phyloP scores from a whole-genome alignment of 2,113 vertebrate species.

The Polypterus senegalus region DNA sequence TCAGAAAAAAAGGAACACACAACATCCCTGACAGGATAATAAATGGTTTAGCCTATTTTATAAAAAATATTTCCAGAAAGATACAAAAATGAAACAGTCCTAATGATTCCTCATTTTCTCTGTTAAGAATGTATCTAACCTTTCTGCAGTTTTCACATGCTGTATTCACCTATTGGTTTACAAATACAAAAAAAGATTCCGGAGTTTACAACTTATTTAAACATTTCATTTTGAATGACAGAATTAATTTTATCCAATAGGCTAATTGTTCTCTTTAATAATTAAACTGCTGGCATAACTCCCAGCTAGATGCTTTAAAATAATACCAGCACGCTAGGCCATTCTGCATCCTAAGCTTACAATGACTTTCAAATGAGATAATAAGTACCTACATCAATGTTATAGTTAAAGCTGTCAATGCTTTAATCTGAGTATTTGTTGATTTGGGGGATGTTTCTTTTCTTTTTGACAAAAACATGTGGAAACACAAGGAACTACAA shows the following conservation, averaged over 20 bases:
- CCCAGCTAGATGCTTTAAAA: not conserved
- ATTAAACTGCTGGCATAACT: not conserved
- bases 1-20: too few species aligned
- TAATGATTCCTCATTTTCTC: too few species aligned
- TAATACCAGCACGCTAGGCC: not conserved
- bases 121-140: too few species aligned
- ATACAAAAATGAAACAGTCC: too few species aligned
- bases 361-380: not conserved
- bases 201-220: too few species aligned
- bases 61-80: too few species aligned
- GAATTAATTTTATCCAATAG: not conserved
- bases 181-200: too few species aligned
- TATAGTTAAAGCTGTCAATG: not conserved
- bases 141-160: too few species aligned
- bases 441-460: not conserved
- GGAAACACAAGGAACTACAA: not conserved
- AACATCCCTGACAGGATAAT: too few species aligned
- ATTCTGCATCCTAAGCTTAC: not conserved
- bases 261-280: not conserved
- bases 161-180: too few species aligned
- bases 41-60: too few species aligned
- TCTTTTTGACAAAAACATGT: not conserved
- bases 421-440: not conserved
- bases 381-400: constrained; percentile 3
- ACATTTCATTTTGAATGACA: not conserved